Evolutionary conservation across 2,888 invertebrate species (phyloP), one percentile per base, ranked within the genome.

Genomic region (Pseudococcus longispinus): DNA sequence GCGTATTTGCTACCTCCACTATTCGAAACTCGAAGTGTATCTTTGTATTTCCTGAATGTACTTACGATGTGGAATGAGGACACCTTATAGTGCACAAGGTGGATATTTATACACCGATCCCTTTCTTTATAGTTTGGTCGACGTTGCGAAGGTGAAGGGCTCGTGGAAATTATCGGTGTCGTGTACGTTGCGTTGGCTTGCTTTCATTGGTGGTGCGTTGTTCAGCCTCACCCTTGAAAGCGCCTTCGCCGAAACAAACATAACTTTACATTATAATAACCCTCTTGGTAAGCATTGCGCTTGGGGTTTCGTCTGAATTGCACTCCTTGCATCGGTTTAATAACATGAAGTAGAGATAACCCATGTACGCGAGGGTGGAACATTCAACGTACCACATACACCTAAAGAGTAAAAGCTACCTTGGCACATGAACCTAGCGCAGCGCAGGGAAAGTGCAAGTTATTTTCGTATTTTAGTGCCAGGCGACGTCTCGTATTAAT

Each of bases 241-340:
- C n/a, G 70, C 70, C 70, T 80, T 42, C n/a, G 77, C 20, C 77
- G 77, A 80, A 80, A 80, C 77, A 80, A 80, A 80, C 77, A 80
- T 80, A 80, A 80, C 77, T 80, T 80, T 42, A 80, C 77, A 80
- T 80, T 80, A 80, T 42, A 80, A 80, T 80, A 80, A 80, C 77
- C 77, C 77, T 80, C 77, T 80, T 80, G 77, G 37, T 80, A 23
- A 80, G 29, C 20, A 80, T 42, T 80, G 77, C 70, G 70, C 42
- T 29, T 20, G 77, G 77, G 77, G 77, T 42, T 29, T 80, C 42
- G 42, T 80, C 77, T 42, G 77, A 80, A 80, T 80, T 80, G 77
- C 77, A 80, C 77, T 80, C 77, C 42, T 80, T 42, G 77, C 77
- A 80, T 80, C 77, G 77, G 77, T 80, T 80, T 80, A 80, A 80